phyloP scores from a whole-genome alignment of 2,113 vertebrate genomes.

The Nibea coibor region DNA sequence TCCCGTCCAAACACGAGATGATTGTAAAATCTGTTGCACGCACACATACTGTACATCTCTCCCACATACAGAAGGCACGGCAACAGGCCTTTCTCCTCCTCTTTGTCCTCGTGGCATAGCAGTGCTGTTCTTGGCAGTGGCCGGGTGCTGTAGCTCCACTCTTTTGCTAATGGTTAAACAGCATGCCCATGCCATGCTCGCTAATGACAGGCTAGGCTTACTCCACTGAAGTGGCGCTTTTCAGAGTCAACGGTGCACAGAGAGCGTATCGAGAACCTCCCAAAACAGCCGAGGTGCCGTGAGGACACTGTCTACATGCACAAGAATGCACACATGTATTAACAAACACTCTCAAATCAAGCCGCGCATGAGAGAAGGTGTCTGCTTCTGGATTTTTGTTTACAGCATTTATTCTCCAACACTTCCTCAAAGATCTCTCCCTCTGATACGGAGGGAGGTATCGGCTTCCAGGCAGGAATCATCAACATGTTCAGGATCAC shows the following conservation, averaged over 20 bases:
- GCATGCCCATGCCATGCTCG: constrained; percentile 76
- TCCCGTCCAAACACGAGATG: constrained; percentile 50
- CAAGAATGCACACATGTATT: constrained; percentile 55
- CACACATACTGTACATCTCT: neutral
- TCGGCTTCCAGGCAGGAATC: constrained; percentile 33
- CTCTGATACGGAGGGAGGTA: constrained; percentile 36
- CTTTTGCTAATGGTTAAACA: constrained; percentile 75
- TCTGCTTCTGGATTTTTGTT: constrained; percentile 46
- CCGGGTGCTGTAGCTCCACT: constrained; percentile 50
- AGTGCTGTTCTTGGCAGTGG: constrained; percentile 71
- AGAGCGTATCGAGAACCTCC: constrained; percentile 58
- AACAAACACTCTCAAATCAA: constrained; percentile 49
- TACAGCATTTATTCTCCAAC: constrained; percentile 35
- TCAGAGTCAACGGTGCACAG: constrained; percentile 65
- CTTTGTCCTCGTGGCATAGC: constrained; percentile 65
- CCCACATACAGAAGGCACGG: constrained; percentile 21
- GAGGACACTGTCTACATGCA: constrained; percentile 65
- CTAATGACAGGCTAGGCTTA: constrained; percentile 80
- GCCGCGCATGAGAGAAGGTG: constrained; percentile 36
- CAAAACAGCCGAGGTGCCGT: constrained; percentile 66
- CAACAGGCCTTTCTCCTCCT: constrained; percentile 38
- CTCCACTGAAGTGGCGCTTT: constrained; percentile 76
- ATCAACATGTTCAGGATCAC: constrained; percentile 14
- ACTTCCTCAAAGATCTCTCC: constrained; percentile 30
- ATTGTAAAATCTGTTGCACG: constrained; percentile 23